phyloP scores from a whole-genome alignment of 2,113 vertebrate genomes.

The Campylomormyrus tamandua region DNA sequence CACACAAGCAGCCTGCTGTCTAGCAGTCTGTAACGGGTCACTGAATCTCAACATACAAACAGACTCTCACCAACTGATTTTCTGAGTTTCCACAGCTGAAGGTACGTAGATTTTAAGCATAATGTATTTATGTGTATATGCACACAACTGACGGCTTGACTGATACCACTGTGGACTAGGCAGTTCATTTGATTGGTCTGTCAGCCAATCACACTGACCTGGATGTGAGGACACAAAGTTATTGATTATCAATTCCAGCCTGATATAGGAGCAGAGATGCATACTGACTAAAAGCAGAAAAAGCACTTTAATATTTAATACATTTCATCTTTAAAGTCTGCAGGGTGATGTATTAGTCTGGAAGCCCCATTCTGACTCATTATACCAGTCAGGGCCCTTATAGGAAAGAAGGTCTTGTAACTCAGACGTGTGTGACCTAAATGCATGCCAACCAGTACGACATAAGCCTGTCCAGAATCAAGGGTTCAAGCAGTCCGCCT shows the following conservation, averaged over 20 bases:
- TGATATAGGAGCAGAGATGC: neutral
- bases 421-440: neutral
- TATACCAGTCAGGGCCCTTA: neutral
- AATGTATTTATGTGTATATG: neutral
- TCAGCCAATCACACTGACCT: neutral
- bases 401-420: neutral
- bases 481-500: neutral
- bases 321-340: neutral
- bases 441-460: neutral
- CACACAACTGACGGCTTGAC: neutral
- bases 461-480: neutral
- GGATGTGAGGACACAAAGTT: conserved; percentile 1
- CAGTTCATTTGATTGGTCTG: neutral
- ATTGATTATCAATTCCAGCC: conserved; percentile 20
- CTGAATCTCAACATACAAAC: neutral
- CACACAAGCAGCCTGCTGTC: neutral
- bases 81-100: neutral
- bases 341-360: neutral
- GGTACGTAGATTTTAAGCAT: neutral
- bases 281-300: neutral
- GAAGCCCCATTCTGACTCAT: neutral
- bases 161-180: neutral
- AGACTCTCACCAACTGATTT: neutral
- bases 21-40: neutral
- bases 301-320: neutral